Percentiles rank a stretch among this genome's conserved stretches.
These are phyloP conservation scores for Saxidomus purpurata DNA, from an alignment of 1,140 invertebrate genomes.

Conservation along the genomic window DNA sequence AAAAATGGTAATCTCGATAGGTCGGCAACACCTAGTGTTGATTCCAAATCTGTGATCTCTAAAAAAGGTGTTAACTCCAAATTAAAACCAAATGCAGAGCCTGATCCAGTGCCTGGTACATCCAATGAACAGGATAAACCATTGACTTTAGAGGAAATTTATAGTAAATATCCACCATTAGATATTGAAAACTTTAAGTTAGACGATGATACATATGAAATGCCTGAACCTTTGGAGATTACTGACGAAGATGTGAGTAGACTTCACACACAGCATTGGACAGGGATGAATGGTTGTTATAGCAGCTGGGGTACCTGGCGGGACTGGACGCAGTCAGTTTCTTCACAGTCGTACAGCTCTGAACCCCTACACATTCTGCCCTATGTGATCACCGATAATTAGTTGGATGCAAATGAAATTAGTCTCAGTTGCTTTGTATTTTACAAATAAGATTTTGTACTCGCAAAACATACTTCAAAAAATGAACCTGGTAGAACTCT, in stretches of 20 bases:
- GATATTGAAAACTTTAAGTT: conserved; percentile 88
- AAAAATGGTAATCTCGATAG: conserved; percentile 18
- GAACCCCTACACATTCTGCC: conserved; percentile 95
- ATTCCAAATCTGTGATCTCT: conserved; percentile 44
- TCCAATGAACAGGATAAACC: conserved; percentile 55
- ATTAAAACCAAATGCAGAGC: not conserved
- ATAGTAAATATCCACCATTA: conserved; percentile 89
- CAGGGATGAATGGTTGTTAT: conserved; percentile 90
- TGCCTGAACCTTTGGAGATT: conserved; percentile 75
- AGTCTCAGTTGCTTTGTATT: too few species aligned
- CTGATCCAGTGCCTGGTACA: conserved; percentile 24
- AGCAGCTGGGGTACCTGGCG: conserved; percentile 89
- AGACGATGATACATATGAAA: conserved; percentile 74
- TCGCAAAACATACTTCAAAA: too few species aligned
- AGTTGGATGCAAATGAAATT: conserved; percentile 1
- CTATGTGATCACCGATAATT: conserved; percentile 94
- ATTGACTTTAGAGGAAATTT: conserved; percentile 79
- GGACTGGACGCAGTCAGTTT: conserved; percentile 94
- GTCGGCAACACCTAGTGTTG: conserved; percentile 17
- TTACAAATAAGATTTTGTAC: too few species aligned
- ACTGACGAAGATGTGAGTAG: conserved; percentile 85
- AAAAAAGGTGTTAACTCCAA: conserved; percentile 1
- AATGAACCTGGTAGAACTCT: too few species aligned
- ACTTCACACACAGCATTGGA: conserved; percentile 86
- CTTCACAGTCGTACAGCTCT: conserved; percentile 90